Conservation (phyloP, 2,888 invertebrate genomes). For the Syrista parreyssii region DNA sequence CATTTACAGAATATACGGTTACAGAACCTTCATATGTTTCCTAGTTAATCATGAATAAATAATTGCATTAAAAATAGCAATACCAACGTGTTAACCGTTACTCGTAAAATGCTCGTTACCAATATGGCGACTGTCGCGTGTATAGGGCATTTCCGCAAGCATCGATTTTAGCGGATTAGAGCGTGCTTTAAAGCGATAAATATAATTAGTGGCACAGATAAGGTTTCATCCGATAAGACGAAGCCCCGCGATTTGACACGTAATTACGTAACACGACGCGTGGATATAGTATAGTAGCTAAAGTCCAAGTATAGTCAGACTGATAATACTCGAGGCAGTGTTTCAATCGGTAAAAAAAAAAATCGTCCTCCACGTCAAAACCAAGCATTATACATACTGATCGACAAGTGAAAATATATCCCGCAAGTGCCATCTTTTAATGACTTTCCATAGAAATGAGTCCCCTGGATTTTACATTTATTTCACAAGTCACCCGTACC, state of each 20-base stretch:
- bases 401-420: neutral
- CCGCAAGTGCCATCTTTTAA: neutral
- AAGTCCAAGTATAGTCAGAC: neutral
- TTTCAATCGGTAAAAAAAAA: neutral
- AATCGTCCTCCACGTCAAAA: neutral
- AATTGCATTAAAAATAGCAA: neutral
- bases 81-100: neutral
- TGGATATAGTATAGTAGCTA: neutral
- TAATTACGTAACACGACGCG: constrained; percentile 1
- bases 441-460: neutral
- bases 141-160: neutral
- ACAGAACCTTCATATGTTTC: too few species aligned
- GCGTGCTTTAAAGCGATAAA: constrained; percentile 45
- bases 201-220: constrained; percentile 50
- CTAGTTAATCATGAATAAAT: too few species aligned
- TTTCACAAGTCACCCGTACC: neutral
- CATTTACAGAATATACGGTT: too few species aligned
- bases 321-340: neutral
- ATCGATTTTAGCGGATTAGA: neutral
- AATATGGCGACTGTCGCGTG: neutral
- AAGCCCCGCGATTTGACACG: constrained; percentile 38
- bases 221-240: constrained; percentile 57
- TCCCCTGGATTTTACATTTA: neutral
- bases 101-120: neutral
- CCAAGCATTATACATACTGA: neutral